phyloP scores from a whole-genome alignment of 2,797 vertebrate species.

The Chelmon rostratus region DNA sequence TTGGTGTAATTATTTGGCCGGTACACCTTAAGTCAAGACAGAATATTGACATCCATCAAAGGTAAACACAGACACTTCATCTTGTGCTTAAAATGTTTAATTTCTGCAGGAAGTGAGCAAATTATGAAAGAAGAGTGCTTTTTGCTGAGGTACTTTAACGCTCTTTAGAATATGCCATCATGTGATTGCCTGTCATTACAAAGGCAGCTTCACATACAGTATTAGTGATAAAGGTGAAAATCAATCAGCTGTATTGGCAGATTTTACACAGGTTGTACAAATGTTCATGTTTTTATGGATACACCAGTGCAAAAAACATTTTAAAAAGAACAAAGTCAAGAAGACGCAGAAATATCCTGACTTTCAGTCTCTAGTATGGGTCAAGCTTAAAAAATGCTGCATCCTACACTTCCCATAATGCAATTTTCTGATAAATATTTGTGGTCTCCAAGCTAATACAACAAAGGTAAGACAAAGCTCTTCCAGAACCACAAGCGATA shows the following conservation, averaged over 20 bases:
- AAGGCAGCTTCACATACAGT: too few species aligned
- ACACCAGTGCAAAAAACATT: too few species aligned
- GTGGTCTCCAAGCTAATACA: background rate
- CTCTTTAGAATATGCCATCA: too few species aligned
- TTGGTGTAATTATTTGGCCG: background rate
- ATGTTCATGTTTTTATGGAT: too few species aligned
- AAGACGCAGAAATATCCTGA: background rate
- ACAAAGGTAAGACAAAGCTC: background rate
- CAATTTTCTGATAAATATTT: background rate
- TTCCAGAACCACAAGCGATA: background rate
- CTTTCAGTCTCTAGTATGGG: background rate
- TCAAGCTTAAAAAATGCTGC: background rate
- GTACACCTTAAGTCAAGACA: background rate
- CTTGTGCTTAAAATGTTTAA: background rate
- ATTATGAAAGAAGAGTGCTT: too few species aligned
- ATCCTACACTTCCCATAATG: conserved; percentile 11
- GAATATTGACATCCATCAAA: background rate
- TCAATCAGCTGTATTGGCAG: too few species aligned
- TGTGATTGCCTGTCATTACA: too few species aligned
- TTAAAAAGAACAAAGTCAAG: background rate
- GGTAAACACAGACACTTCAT: background rate
- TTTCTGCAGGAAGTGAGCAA: too few species aligned
- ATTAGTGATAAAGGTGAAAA: too few species aligned
- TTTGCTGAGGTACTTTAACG: too few species aligned
- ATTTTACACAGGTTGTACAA: too few species aligned